A percentile compares a stretch with the other conserved stretches of the same genome.
These are phyloP conservation scores for Stomatorhinus walkeri DNA, from an alignment of 2,797 vertebrate genomes.

Conservation along the genomic window DNA sequence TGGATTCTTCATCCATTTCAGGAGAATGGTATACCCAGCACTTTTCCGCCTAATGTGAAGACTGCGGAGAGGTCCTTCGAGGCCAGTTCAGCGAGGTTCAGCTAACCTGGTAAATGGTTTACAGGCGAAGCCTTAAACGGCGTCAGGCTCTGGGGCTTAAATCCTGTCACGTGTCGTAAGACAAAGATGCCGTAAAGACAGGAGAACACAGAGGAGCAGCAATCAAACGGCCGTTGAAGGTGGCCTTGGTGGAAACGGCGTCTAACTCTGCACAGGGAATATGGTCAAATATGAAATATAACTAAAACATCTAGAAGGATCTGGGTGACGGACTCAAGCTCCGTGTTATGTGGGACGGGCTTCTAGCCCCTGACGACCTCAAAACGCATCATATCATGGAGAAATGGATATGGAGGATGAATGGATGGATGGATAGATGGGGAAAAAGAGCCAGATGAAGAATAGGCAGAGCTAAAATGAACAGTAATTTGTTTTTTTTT, in stretches of 20 bases:
- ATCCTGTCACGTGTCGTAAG: neutral
- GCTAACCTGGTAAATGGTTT: neutral
- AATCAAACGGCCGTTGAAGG: neutral
- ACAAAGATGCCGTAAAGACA: neutral
- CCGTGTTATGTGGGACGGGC: neutral
- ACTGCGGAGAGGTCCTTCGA: neutral
- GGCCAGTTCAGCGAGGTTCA: neutral
- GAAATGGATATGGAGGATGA: neutral
- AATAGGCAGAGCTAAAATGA: neutral
- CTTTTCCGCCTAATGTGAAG: neutral
- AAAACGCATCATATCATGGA: neutral
- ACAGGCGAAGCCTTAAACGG: neutral
- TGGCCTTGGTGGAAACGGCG: neutral
- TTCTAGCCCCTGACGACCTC: neutral
- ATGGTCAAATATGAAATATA: neutral
- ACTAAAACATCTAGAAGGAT: neutral
- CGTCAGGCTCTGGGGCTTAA: neutral
- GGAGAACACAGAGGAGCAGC: neutral
- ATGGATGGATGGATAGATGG: neutral
- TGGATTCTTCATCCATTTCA: neutral
- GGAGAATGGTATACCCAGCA: neutral
- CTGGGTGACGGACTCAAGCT: neutral
- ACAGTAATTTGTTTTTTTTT: neutral
- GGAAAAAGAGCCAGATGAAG: neutral
- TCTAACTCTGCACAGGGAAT: neutral